Evolutionary conservation across 2,113 vertebrate species (phyloP).

Genomic region (Odocoileus hemionus): DNA sequence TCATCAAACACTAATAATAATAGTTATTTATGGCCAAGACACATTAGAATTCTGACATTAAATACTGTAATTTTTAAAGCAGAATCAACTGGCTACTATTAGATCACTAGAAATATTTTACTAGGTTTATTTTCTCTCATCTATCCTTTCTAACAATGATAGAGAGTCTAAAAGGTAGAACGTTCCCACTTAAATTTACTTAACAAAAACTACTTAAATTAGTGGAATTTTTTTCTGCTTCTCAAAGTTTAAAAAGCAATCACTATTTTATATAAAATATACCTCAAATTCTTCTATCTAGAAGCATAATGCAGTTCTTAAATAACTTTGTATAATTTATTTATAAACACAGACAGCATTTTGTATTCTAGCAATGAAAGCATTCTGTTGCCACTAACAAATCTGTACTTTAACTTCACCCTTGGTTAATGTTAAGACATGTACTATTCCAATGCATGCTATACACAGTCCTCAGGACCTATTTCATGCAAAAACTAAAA

Average conservation of each 20-base stretch:
- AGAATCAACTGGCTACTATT: not conserved
- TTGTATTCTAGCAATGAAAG: slow-evolving; percentile 63
- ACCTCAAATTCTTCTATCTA: slow-evolving; percentile 26
- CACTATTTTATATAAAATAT: not conserved
- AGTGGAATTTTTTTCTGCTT: not conserved
- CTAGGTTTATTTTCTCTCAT: not conserved
- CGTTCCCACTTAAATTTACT: not conserved
- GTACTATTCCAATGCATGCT: slow-evolving; percentile 42
- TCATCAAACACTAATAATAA: not conserved
- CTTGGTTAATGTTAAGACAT: slow-evolving; percentile 48
- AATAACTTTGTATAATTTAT: slow-evolving; percentile 5
- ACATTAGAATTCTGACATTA: not conserved
- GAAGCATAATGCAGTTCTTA: slow-evolving; percentile 30
- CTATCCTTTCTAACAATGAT: not conserved
- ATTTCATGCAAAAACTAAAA: slow-evolving; percentile 50
- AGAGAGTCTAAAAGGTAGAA: not conserved
- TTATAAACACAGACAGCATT: slow-evolving; percentile 30
- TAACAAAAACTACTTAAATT: not conserved
- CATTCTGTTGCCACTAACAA: slow-evolving; percentile 46
- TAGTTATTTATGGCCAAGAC: not conserved
- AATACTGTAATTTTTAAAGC: not conserved
- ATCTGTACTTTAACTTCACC: slow-evolving; percentile 24
- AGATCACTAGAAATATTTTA: not conserved
- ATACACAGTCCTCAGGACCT: slow-evolving; percentile 36
- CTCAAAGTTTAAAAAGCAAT: slow-evolving; percentile 18